Base-by-base conservation (phyloP, 2,888 invertebrate genomes). In the Pharmacophagus antenor region DNA sequence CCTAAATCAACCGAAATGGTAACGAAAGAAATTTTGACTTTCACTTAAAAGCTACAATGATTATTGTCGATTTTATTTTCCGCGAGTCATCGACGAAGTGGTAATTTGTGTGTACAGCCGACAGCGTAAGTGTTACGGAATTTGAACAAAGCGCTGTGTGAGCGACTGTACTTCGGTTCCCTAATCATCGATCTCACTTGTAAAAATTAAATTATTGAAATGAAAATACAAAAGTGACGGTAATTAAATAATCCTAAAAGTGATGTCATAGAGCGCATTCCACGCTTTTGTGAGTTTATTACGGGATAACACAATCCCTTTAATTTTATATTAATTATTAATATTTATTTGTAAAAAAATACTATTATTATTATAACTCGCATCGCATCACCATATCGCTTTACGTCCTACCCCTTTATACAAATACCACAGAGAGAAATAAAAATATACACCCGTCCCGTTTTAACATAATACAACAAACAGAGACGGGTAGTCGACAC, bases 31-130 rank as follows among this genome's bases (percentile, higher is more conserved):
- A 67, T 70, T 68, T 69, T 64, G 66, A 68, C 64, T 67, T 67
- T 62, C 53, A 62, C 68, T 70, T 70, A 70, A 62, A 56, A 44
- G 56, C 65, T 68, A 67, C 52, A 64, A 64, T 46, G 54, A 65
- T 72, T 72, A 71, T 71, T 72, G 71, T 72, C 70, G 60, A 64
- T 57, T 44, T 37, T n/a, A 37, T 37, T 37, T 2, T 15, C n/a
- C n/a, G n/a, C n/a, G n/a, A n/a, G n/a, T n/a, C n/a, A n/a, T n/a
- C n/a, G n/a, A n/a, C n/a, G n/a, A n/a, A n/a, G n/a, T n/a, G n/a
- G n/a, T n/a, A n/a, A n/a, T n/a, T n/a, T n/a, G n/a, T n/a, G n/a
- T n/a, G n/a, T n/a, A n/a, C n/a, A n/a, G n/a, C n/a, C n/a, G n/a
- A n/a, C n/a, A n/a, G n/a, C n/a, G n/a, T n/a, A n/a, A n/a, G n/a